These are phyloP conservation scores for Lasioglossum pauxillum DNA, from an alignment of 2,888 invertebrate genomes.

Conservation along the genomic window DNA sequence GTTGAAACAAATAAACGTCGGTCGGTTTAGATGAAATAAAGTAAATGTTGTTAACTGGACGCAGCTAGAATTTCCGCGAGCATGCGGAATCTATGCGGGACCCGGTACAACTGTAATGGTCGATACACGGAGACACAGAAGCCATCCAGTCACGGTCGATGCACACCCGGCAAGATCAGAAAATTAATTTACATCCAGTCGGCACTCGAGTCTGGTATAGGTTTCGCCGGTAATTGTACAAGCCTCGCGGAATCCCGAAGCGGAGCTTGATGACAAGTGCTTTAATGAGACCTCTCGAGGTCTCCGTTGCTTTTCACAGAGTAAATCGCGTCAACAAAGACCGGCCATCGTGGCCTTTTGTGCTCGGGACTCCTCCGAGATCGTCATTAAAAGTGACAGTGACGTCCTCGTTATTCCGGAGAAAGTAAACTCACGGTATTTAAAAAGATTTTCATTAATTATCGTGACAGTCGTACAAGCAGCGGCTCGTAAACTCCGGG, in stretches of 20 bases:
- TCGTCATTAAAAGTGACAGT: conserved; percentile 6
- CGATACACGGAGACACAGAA: conserved; percentile 57
- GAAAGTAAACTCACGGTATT: conserved; percentile 11
- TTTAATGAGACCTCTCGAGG: conserved; percentile 18
- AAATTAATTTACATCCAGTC: conserved; percentile 61
- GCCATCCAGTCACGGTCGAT: conserved; percentile 34
- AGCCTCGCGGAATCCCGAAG: conserved; percentile 24
- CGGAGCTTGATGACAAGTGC: conserved; percentile 18
- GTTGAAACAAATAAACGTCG: not conserved
- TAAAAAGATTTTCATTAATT: conserved; percentile 15
- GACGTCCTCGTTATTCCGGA: conserved; percentile 4
- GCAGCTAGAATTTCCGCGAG: not conserved
- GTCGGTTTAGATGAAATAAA: not conserved
- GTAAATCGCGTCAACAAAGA: conserved; percentile 16
- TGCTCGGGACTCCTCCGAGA: not conserved
- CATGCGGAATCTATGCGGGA: conserved; percentile 50
- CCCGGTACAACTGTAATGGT: conserved; percentile 44
- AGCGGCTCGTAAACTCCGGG: not conserved
- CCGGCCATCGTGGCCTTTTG: conserved; percentile 12
- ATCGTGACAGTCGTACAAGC: not conserved
- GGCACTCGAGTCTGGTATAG: conserved; percentile 23
- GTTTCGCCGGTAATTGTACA: conserved; percentile 28
- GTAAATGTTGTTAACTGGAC: not conserved
- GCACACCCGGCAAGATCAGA: conserved; percentile 51
- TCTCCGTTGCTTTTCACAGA: conserved; percentile 11